These are phyloP conservation scores for Vidua macroura DNA, from an alignment of 2,113 vertebrate genomes.

Conservation along the genomic window DNA sequence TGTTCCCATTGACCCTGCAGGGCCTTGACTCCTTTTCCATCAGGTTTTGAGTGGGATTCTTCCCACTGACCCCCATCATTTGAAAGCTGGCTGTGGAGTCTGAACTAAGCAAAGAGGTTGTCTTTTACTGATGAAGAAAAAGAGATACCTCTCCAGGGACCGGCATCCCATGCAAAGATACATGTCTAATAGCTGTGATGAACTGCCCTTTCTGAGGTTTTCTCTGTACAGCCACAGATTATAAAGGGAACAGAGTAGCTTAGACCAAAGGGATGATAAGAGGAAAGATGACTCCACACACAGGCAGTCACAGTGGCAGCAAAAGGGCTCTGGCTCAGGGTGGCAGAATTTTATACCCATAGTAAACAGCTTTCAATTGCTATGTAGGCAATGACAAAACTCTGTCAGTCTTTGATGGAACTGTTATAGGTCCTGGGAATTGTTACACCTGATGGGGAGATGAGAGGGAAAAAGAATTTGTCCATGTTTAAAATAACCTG, in stretches of 20 bases:
- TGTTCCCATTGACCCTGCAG: neutral
- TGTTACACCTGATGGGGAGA: neutral
- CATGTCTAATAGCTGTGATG: neutral
- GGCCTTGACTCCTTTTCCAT: neutral
- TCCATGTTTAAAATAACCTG: neutral
- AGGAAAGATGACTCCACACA: neutral
- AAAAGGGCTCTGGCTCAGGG: neutral
- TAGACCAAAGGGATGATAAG: neutral
- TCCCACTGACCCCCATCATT: neutral
- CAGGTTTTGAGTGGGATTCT: neutral
- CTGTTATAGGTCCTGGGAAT: neutral
- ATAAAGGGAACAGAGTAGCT: neutral
- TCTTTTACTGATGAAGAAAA: slow-evolving; percentile 17
- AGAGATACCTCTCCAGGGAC: neutral
- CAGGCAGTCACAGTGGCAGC: neutral
- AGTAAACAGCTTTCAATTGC: neutral
- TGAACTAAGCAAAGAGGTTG: neutral
- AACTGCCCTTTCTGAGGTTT: slow-evolving; percentile 17
- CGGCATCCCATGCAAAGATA: neutral
- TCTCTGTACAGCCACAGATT: slow-evolving; percentile 2
- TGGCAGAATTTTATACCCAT: neutral
- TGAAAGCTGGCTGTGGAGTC: neutral
- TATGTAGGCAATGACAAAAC: neutral
- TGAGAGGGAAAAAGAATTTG: neutral
- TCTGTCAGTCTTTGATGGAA: neutral